These are phyloP conservation scores for Drosophila parabipectinata DNA, from an alignment of 1,140 invertebrate genomes.

Conservation along the genomic window DNA sequence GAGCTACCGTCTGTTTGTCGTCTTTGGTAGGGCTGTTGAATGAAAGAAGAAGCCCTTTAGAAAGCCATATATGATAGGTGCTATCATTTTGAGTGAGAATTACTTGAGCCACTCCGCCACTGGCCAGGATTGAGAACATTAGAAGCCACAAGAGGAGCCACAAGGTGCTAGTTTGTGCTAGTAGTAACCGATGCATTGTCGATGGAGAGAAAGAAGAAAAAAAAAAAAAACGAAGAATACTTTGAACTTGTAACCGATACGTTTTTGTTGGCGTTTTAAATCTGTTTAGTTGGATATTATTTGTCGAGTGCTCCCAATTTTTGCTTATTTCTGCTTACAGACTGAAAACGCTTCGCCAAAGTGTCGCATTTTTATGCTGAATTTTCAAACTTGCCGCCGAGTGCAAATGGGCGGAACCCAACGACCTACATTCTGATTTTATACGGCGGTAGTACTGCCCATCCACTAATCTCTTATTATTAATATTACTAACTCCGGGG, in stretches of 20 bases:
- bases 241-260: conserved; percentile 70
- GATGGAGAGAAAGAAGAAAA: background rate
- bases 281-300: conserved; percentile 40
- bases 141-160: conserved; percentile 3
- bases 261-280: conserved; percentile 26
- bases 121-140: background rate
- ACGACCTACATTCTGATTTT: conserved; percentile 55
- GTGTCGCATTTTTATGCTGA: conserved; percentile 78
- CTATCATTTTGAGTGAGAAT: background rate
- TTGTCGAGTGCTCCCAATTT: conserved; percentile 42
- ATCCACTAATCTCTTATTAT: conserved; percentile 2
- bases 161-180: background rate
- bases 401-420: conserved; percentile 52
- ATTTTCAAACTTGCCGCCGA: conserved; percentile 54
- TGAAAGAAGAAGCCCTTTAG: background rate
- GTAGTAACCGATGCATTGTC: background rate
- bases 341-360: conserved; percentile 74
- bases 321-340: conserved; percentile 67
- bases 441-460: background rate
- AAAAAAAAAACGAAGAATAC: background rate
- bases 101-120: background rate
- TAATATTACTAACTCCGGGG: background rate
- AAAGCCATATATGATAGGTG: background rate
- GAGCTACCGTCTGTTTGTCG: background rate
- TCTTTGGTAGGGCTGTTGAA: background rate